Conservation (phyloP, 2,888 invertebrate species). For the Macrophya alboannulata region DNA sequence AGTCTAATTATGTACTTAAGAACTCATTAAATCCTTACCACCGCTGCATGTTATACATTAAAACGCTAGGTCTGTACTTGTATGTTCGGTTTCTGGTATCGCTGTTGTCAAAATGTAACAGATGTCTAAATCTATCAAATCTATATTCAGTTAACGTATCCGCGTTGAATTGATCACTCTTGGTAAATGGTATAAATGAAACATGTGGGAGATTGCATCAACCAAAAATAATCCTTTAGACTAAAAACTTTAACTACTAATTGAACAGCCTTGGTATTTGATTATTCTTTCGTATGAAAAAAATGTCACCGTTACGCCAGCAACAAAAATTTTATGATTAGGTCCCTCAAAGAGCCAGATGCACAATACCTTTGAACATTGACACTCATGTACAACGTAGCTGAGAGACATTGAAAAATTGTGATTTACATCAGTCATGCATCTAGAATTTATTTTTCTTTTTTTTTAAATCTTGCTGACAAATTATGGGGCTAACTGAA, state of each 20-base stretch:
- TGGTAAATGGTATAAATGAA: not conserved
- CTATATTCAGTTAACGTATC: not conserved
- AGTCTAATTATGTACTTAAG: conserved; percentile 16
- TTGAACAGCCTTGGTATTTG: not conserved
- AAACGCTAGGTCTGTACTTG: not conserved
- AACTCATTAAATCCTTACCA: conserved; percentile 18
- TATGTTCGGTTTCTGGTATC: not conserved
- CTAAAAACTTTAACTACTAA: not conserved
- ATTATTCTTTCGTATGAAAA: conserved; percentile 15
- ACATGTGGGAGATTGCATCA: not conserved
- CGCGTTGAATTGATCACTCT: not conserved
- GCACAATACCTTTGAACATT: conserved; percentile 77
- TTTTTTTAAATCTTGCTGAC: not conserved
- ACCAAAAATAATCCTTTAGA: not conserved
- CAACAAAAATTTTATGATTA: conserved; percentile 21
- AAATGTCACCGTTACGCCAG: not conserved
- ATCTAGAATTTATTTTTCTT: conserved; percentile 10
- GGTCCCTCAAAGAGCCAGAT: conserved; percentile 77
- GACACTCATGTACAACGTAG: conserved; percentile 59
- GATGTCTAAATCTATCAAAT: not conserved
- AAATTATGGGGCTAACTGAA: not conserved
- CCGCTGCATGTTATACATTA: conserved; percentile 1
- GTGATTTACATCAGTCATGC: not conserved
- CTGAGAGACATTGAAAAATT: conserved; percentile 15
- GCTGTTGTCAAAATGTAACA: not conserved